Conservation (phyloP, 2,113 vertebrate species). For the Phocoena phocoena region DNA sequence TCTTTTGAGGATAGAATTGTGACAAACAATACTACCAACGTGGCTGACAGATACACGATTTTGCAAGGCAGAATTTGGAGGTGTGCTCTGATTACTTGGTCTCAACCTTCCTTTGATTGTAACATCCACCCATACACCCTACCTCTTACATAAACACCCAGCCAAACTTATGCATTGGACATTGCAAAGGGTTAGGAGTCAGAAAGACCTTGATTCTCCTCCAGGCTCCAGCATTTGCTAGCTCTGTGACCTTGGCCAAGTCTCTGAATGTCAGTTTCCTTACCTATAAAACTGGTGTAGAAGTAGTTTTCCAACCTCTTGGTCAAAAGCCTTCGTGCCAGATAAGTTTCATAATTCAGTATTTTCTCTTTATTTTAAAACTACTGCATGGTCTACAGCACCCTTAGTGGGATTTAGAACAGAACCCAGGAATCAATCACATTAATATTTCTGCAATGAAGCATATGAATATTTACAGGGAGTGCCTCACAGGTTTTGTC, state of each 20-base stretch:
- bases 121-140: background rate
- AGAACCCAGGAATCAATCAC: background rate
- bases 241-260: background rate
- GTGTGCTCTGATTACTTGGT: slow-evolving; percentile 14
- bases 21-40: background rate
- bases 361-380: background rate
- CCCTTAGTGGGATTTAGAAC: background rate
- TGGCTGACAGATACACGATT: background rate
- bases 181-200: background rate
- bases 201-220: background rate
- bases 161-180: slow-evolving; percentile 10
- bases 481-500: background rate
- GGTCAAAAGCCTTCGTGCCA: background rate
- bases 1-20: slow-evolving; percentile 22
- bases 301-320: background rate
- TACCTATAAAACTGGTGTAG: background rate
- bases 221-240: background rate
- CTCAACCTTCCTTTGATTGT: slow-evolving; percentile 17
- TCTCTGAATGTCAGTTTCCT: slow-evolving; percentile 20
- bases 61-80: background rate
- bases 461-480: background rate
- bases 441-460: slow-evolving; percentile 32
- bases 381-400: background rate
- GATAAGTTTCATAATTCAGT: slow-evolving; percentile 10
- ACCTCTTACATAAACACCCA: background rate